Conservation (phyloP, 1,140 invertebrate genomes). For the Scaptomyza hsui region DNA sequence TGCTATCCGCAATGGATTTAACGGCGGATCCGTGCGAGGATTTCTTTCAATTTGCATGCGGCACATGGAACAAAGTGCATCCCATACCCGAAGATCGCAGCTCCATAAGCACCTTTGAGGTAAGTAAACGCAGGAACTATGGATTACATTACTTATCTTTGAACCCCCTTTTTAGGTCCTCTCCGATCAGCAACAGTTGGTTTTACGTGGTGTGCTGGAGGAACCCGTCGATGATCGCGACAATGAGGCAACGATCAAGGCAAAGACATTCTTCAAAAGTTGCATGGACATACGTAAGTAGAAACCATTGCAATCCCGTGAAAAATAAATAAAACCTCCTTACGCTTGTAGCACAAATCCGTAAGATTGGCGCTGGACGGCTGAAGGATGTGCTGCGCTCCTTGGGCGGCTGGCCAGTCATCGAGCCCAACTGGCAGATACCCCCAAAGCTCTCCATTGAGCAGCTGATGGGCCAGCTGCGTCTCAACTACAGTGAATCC, state of each 20-base stretch:
- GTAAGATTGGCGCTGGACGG: slow-evolving; percentile 88
- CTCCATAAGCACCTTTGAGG: slow-evolving; percentile 94
- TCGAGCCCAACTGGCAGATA: slow-evolving; percentile 87
- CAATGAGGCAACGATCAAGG: slow-evolving; percentile 90
- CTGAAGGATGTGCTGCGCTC: slow-evolving; percentile 86
- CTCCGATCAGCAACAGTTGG: slow-evolving; percentile 93
- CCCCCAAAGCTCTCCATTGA: slow-evolving; percentile 86
- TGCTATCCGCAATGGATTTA: slow-evolving; percentile 93
- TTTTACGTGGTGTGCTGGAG: slow-evolving; percentile 91
- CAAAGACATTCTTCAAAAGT: slow-evolving; percentile 93
- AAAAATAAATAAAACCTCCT: neutral
- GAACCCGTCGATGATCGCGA: slow-evolving; percentile 87
- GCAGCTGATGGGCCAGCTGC: slow-evolving; percentile 87
- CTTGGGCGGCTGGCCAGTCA: slow-evolving; percentile 92
- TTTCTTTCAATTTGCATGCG: slow-evolving; percentile 96
- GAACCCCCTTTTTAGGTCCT: slow-evolving; percentile 85
- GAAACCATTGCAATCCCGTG: neutral
- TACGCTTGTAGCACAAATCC: slow-evolving; percentile 87
- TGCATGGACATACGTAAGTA: slow-evolving; percentile 95
- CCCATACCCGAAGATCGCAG: slow-evolving; percentile 95
- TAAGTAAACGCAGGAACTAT: slow-evolving; percentile 44
- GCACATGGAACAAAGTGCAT: slow-evolving; percentile 94
- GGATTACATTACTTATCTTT: too few species aligned
- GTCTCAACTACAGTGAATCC: slow-evolving; percentile 90
- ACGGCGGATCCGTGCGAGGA: slow-evolving; percentile 92